These are phyloP conservation scores for Neelides folsomi DNA, from an alignment of 2,888 invertebrate species.

Conservation along the genomic window DNA sequence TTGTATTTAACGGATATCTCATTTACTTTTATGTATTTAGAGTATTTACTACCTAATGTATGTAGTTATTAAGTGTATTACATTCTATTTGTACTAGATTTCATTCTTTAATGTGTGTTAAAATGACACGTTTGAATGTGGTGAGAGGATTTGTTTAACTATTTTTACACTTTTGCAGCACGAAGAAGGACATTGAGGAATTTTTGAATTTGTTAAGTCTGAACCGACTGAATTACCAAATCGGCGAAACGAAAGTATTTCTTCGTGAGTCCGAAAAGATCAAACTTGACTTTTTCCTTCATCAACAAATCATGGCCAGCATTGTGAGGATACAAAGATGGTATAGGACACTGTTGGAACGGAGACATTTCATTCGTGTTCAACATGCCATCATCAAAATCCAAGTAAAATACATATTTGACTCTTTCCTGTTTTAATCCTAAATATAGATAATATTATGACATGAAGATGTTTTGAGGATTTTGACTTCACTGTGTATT, in stretches of 20 bases:
- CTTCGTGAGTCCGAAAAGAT: constrained; percentile 87
- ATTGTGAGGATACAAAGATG: constrained; percentile 84
- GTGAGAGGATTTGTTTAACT: not conserved
- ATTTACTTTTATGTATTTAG: no score
- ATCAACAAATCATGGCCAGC: constrained; percentile 84
- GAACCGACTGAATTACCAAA: constrained; percentile 79
- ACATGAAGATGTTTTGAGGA: not conserved
- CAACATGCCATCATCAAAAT: constrained; percentile 60
- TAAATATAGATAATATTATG: no score
- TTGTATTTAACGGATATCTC: no score
- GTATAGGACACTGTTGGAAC: constrained; percentile 68
- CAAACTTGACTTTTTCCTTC: constrained; percentile 76
- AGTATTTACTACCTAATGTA: not conserved
- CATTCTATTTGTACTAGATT: no score
- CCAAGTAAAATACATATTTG: constrained; percentile 43
- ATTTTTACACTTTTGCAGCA: constrained; percentile 43
- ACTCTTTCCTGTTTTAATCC: not conserved
- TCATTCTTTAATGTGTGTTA: no score
- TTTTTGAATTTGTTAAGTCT: constrained; percentile 72
- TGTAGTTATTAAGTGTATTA: no score
- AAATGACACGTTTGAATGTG: no score
- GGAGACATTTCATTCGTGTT: constrained; percentile 61
- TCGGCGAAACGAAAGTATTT: constrained; percentile 78
- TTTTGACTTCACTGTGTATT: not conserved
- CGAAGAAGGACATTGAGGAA: constrained; percentile 68